phyloP scores from a whole-genome alignment of 2,113 vertebrate species.

The Megaleporinus macrocephalus region DNA sequence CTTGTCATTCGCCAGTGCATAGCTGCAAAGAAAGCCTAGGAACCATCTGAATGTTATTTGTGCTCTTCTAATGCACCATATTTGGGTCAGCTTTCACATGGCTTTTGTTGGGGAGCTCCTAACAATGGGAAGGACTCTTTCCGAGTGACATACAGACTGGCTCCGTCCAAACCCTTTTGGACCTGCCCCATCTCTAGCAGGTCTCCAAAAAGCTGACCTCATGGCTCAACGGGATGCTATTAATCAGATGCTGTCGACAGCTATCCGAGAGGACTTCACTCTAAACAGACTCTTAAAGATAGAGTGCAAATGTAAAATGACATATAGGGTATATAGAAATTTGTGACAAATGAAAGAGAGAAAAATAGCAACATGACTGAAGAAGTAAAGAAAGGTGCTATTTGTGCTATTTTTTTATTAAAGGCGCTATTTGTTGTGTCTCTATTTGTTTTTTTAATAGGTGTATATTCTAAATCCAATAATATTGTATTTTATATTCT shows the following conservation, averaged over 20 bases:
- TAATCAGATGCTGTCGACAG: conserved; percentile 58
- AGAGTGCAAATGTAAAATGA: conserved; percentile 30
- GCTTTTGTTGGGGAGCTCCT: conserved; percentile 66
- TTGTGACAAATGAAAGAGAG: conserved; percentile 11
- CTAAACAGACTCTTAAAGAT: conserved; percentile 29
- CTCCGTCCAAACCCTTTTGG: conserved; percentile 70
- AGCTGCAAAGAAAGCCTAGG: conserved; percentile 78
- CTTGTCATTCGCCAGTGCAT: conserved; percentile 81
- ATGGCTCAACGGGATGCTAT: conserved; percentile 55
- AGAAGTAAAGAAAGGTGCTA: neutral
- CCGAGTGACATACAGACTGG: conserved; percentile 68
- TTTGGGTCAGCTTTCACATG: conserved; percentile 77
- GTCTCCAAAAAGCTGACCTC: conserved; percentile 71
- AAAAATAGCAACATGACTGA: conserved; percentile 21
- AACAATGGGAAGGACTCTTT: conserved; percentile 75
- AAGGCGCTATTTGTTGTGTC: no score
- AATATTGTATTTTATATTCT: no score
- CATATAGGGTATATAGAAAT: neutral
- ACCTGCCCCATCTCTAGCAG: conserved; percentile 65
- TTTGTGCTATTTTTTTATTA: no score
- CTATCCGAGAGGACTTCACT: conserved; percentile 43
- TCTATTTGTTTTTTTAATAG: no score
- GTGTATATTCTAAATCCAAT: no score
- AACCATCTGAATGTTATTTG: conserved; percentile 83
- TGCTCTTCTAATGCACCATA: conserved; percentile 76